A percentile compares a stretch with the other conserved stretches of the same genome.
Evolutionary conservation across 2,797 vertebrate species (phyloP).

Genomic region (Aselliscus stoliczkanus): DNA sequence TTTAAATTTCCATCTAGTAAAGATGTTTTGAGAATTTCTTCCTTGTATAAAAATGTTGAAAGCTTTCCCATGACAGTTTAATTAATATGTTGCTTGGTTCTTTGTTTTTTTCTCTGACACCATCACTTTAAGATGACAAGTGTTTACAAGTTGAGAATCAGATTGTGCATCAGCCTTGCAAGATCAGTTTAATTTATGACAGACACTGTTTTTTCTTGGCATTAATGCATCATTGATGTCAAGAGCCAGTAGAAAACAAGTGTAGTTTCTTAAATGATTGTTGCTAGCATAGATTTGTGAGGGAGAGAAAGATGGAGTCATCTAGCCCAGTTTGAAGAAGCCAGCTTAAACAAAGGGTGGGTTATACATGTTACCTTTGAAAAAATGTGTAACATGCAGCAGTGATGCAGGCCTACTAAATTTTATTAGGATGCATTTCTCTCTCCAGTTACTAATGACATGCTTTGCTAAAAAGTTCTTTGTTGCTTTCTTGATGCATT

Average conservation of each 20-base stretch:
- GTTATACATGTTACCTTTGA: background rate
- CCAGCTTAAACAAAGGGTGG: background rate
- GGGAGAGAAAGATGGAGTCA: background rate
- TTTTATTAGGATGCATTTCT: background rate
- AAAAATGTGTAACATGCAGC: background rate
- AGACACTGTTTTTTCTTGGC: background rate
- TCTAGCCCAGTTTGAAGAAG: background rate
- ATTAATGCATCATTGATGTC: background rate
- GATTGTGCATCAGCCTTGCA: background rate
- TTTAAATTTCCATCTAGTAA: background rate
- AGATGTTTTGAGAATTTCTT: background rate
- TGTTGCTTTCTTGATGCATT: background rate
- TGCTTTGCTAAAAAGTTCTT: background rate
- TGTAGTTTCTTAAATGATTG: background rate
- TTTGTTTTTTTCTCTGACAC: background rate
- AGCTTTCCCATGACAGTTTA: background rate
- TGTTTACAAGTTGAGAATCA: conserved; percentile 23
- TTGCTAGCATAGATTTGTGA: conserved; percentile 20
- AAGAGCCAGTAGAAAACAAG: conserved; percentile 4
- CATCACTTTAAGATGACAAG: background rate
- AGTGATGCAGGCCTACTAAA: background rate
- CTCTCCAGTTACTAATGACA: background rate
- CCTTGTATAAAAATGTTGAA: background rate
- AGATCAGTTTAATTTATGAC: conserved; percentile 13
- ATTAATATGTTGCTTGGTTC: background rate